Evolutionary conservation across 2,888 invertebrate genomes (phyloP), one percentile per base, ranked within the genome.

Genomic region (Tryphoninae sp.): DNA sequence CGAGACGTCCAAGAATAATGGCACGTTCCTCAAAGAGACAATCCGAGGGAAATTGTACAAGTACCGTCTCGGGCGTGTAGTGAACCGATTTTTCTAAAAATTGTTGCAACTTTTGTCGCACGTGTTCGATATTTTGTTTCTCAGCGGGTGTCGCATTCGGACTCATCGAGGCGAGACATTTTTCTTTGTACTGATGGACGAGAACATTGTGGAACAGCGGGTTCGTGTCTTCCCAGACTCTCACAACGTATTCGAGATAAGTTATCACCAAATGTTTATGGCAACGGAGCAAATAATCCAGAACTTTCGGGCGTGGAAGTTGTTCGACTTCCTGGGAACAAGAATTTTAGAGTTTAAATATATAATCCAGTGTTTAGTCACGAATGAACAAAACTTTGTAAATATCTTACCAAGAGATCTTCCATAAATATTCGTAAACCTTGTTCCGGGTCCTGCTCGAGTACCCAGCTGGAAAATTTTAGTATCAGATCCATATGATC

Each of bases 241-340:
- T 94, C 40, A 99, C 97, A 0, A 99, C 95, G 90, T 99, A 98
- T 90, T 99, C 99, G 89, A 99, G 92, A 91, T 99, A 99, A 0
- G 97, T 96, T 88, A 98, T 97, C 0, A 98, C 97, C 33, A 98
- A 93, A 16, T 94, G 91, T 83, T 96, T 96, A 89, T 97, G 97
- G 84, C 95, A 96, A 86, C 96, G 94, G n/a, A 97, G 93, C 16
- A 99, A 92, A 91, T 96, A 99, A 88, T 98, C 97, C 51, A 99
- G 92, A 51, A 99, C 96, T 90, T 96, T 95, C 1, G 97, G 96
- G 74, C 99, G 94, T 0, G 99, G 98, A 53, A 99, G 93, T 72
- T 95, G 95, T 90, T 98, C 97, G 0, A 98, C 97, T 94, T 98
- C 98, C 61, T 95, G 94, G 65, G 4, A 84, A 65, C 26, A n/a